Conservation (phyloP, 1,140 invertebrate genomes). For the Episyrphus balteatus region DNA sequence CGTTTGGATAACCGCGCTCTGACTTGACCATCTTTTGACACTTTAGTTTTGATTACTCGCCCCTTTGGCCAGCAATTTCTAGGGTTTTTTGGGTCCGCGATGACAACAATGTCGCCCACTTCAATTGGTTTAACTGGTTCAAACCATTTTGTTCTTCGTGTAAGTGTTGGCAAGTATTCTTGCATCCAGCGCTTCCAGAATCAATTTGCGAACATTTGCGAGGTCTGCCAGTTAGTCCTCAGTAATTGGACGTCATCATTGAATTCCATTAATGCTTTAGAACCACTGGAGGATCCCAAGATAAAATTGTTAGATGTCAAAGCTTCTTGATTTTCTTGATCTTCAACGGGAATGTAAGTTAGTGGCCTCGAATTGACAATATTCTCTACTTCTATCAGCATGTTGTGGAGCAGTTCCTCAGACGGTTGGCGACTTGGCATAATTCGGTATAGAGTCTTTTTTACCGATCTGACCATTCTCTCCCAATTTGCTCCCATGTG, state of each 20-base stretch:
- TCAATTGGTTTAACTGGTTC: background rate
- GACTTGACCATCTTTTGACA: too few relatives aligned
- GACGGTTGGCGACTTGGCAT: too few relatives aligned
- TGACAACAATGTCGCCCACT: background rate
- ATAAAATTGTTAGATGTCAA: constrained; percentile 1
- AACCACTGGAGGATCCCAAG: background rate
- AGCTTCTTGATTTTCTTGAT: constrained; percentile 6
- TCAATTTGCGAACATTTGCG: too few relatives aligned
- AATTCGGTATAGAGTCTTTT: background rate
- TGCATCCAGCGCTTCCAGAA: background rate
- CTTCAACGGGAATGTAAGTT: constrained; percentile 12
- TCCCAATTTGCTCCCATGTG: too few relatives aligned
- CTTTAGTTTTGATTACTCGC: background rate
- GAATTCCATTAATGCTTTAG: background rate
- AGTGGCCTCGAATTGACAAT: constrained; percentile 18
- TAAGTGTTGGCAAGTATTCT: background rate
- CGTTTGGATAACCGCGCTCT: too few relatives aligned
- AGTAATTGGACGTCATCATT: constrained; percentile 11
- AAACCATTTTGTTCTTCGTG: constrained; percentile 1
- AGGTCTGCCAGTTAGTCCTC: too few relatives aligned
- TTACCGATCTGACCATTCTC: constrained; percentile 4
- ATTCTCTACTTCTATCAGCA: constrained; percentile 6
- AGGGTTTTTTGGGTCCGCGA: background rate
- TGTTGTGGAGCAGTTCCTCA: constrained; percentile 3
- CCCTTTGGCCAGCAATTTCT: constrained; percentile 3